Evolutionary conservation across 2,113 vertebrate genomes (phyloP).

Genomic region (Melanerpes aurifrons): DNA sequence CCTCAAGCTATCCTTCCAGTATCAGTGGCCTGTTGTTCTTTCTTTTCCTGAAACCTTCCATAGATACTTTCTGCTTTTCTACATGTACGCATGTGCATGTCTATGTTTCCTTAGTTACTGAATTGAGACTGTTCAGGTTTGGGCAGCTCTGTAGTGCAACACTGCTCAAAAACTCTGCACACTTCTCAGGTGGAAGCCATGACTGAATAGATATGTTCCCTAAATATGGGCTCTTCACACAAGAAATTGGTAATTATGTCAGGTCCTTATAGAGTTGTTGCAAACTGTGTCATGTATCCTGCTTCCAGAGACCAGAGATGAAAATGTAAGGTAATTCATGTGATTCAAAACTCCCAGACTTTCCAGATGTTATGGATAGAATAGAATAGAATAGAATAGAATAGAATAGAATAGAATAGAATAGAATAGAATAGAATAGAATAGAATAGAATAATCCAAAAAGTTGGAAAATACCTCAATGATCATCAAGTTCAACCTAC

Average conservation of each 20-base stretch:
- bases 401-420: too few relatives aligned
- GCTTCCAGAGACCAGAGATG: background rate
- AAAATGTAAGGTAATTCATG: background rate
- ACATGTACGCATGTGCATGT: fast-evolving
- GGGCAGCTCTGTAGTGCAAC: background rate
- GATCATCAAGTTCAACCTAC: too few relatives aligned
- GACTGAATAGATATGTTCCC: background rate
- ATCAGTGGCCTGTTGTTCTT: too few relatives aligned
- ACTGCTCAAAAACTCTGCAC: background rate
- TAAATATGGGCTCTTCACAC: background rate
- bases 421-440: too few relatives aligned
- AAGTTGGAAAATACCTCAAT: too few relatives aligned
- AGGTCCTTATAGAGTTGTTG: background rate
- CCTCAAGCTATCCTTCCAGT: too few relatives aligned
- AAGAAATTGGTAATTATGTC: background rate
- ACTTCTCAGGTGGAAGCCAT: background rate
- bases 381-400: too few relatives aligned
- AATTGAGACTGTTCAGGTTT: background rate
- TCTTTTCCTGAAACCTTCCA: too few relatives aligned
- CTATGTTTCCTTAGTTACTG: background rate
- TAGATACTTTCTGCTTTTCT: too few relatives aligned
- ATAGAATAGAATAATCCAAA: too few relatives aligned
- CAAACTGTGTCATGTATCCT: background rate
- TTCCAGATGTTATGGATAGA: background rate
- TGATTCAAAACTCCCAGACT: background rate